phyloP scores from a whole-genome alignment of 2,113 vertebrate genomes.

The Gymnobelideus leadbeateri region DNA sequence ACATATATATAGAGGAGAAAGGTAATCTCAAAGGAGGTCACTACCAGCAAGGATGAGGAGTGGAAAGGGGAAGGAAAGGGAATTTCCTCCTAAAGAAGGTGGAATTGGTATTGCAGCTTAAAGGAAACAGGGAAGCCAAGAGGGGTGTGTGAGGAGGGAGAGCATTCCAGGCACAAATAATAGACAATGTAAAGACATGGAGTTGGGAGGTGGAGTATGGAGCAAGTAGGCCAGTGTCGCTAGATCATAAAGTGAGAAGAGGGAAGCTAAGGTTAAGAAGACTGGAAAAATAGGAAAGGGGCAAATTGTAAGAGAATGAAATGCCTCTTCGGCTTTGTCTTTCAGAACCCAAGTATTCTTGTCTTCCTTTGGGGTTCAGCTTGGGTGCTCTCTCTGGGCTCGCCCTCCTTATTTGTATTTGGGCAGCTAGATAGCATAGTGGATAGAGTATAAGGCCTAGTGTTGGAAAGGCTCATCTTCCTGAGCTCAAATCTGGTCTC shows the following conservation, averaged over 20 bases:
- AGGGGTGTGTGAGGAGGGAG: not conserved
- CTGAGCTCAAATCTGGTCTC: not conserved
- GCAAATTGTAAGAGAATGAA: not conserved
- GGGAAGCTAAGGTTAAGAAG: not conserved
- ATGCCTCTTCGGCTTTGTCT: not conserved
- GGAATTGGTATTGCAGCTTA: not conserved
- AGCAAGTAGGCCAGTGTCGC: not conserved
- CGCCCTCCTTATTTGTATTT: not conserved
- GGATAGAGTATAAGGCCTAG: fast-evolving
- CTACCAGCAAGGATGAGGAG: not conserved
- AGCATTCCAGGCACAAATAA: not conserved
- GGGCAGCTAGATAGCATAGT: not conserved
- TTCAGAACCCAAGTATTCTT: not conserved
- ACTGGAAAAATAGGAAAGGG: not conserved
- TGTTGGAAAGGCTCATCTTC: not conserved
- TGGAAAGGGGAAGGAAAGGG: not conserved
- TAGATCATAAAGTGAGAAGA: not conserved
- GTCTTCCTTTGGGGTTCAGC: not conserved
- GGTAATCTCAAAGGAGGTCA: not conserved
- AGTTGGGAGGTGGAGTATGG: not conserved
- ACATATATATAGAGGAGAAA: not conserved
- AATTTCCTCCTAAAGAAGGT: not conserved
- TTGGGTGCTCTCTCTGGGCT: not conserved
- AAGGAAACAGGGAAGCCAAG: not conserved
- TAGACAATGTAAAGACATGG: not conserved